Base-by-base conservation (phyloP, 1,140 invertebrate species). In the Meteorus sp. region DNA sequence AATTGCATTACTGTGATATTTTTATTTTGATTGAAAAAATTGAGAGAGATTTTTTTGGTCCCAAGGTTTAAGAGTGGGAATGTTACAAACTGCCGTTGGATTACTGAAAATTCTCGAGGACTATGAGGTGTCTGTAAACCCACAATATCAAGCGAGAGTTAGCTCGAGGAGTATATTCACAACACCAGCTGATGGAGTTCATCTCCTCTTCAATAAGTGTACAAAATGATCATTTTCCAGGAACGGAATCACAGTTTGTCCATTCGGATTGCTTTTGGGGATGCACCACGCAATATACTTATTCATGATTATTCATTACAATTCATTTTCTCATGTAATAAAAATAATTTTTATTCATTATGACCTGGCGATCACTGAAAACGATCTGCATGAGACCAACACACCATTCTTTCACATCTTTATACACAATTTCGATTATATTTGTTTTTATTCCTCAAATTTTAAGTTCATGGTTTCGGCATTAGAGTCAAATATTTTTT, bases 21-120 rank as follows among this genome's bases (percentile, higher is more conserved):
- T 3, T 25, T 11, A 17, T 41, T 11, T 52, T 17, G 3, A 31
- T 33, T 33, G 13, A 48, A 9, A n/a, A n/a, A n/a, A n/a, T n/a
- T n/a, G n/a, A n/a, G n/a, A n/a, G n/a, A n/a, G n/a, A n/a, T n/a
- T n/a, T n/a, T n/a, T n/a, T n/a, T n/a, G n/a, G n/a, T 66, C 65
- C 11, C 37, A 81, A 50, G 87, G 84, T n/a, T 71, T 79, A 68
- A 76, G 88, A 23, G 81, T 89, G 22, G 88, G 87, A 5, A 39
- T 82, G 3, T 62, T 89, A 33, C 85, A 88, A 70, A 78, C 84
- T 0, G 85, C 87, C 66, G 64, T 88, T 25, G 84, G 84, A 25
- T 35, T 86, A 5, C 72, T 77, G 0, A 72, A 75, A 8, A 71
- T 85, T 20, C 31, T 85, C 2, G 72, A 68, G n/a, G 62, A 73